Percentiles rank a stretch among this genome's conserved stretches.
These are phyloP conservation scores for Papilio demoleus DNA, from an alignment of 2,888 invertebrate genomes.

Conservation along the genomic window DNA sequence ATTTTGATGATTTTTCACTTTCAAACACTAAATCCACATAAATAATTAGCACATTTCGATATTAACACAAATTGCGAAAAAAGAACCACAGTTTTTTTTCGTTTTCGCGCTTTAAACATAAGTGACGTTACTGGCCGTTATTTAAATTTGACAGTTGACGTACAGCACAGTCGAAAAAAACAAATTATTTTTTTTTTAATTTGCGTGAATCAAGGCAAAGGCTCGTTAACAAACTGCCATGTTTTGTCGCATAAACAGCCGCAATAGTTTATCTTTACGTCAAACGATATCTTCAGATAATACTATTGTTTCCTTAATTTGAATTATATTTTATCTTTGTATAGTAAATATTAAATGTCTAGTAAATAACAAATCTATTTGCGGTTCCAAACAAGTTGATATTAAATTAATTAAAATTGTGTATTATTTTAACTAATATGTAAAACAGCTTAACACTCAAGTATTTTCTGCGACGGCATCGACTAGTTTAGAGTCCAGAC, in stretches of 20 bases:
- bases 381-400: neutral
- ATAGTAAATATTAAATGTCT: slow-evolving; percentile 11
- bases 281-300: slow-evolving; percentile 50
- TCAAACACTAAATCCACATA: neutral
- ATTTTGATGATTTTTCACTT: slow-evolving; percentile 49
- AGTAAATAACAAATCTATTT: slow-evolving; percentile 13
- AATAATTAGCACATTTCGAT: neutral
- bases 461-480: too few relatives aligned
- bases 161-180: neutral
- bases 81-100: neutral
- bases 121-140: neutral
- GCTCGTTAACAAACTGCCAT: slow-evolving; percentile 18
- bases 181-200: slow-evolving; percentile 12
- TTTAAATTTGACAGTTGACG: neutral
- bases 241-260: slow-evolving; percentile 45
- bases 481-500: too few relatives aligned
- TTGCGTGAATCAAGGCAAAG: slow-evolving; percentile 17
- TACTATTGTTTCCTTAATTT: slow-evolving; percentile 49
- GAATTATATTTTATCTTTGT: slow-evolving; percentile 46
- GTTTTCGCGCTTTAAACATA: neutral
- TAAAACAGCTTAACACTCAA: too few relatives aligned
- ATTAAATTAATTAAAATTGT: neutral
- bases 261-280: slow-evolving; percentile 43
- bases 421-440: too few relatives aligned
- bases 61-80: too few relatives aligned